phyloP scores from a whole-genome alignment of 2,888 invertebrate species.

The Rugalucina vietnamica region DNA sequence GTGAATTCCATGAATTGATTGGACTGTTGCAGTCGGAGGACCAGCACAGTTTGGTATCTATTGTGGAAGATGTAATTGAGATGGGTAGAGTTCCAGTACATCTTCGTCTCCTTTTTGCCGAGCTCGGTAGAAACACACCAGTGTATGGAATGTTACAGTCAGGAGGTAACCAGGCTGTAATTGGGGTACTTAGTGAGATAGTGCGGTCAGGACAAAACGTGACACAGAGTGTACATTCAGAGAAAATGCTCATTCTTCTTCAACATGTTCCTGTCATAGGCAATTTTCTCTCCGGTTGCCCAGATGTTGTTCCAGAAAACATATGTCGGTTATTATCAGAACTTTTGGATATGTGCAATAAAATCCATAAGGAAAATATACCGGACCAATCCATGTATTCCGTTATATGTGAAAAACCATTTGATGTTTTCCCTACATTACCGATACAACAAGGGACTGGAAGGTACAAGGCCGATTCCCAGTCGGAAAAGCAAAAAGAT shows the following conservation, averaged over 20 bases:
- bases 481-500: not conserved
- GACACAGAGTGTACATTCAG: not conserved
- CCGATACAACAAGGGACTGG: not conserved
- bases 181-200: not conserved
- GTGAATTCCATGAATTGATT: not conserved
- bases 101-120: not conserved
- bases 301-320: not conserved
- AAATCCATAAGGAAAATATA: not conserved
- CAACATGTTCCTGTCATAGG: not conserved
- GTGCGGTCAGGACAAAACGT: not conserved
- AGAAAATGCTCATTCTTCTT: not conserved
- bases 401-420: not conserved
- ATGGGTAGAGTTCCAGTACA: not conserved
- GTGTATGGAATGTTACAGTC: not conserved
- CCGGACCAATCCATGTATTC: not conserved
- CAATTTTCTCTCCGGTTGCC: not conserved
- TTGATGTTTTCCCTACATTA: not conserved
- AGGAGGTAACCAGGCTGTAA: not conserved
- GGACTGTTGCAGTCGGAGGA: not conserved
- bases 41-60: not conserved
- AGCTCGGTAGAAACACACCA: constrained; percentile 1
- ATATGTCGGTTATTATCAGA: not conserved
- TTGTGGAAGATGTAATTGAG: not conserved
- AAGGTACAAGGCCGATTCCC: not conserved
- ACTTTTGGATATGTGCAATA: not conserved